Conservation (phyloP, 2,888 invertebrate genomes). For the Nezara viridula region DNA sequence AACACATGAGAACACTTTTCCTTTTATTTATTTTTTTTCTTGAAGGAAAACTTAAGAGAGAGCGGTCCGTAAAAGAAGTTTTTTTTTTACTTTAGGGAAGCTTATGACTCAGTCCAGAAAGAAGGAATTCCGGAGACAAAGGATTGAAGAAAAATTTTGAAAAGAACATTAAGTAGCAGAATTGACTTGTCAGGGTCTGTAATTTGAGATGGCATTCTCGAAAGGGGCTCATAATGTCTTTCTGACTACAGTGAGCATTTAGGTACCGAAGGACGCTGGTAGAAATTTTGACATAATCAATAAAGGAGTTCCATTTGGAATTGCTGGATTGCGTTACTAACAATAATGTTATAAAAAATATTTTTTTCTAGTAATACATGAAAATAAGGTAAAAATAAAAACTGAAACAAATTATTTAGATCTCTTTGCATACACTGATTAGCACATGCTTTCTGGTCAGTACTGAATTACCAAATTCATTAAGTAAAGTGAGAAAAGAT, state of each 20-base stretch:
- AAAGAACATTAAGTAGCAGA: not conserved
- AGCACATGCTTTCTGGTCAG: too few species aligned
- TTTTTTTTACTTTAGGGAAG: not conserved
- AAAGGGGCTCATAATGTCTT: not conserved
- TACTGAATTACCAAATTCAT: too few species aligned
- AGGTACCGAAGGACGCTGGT: not conserved
- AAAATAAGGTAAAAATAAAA: too few species aligned
- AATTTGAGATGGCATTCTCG: not conserved
- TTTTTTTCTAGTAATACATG: too few species aligned
- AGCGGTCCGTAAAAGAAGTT: not conserved
- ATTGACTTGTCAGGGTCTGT: not conserved
- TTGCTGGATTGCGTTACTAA: too few species aligned
- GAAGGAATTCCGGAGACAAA: not conserved
- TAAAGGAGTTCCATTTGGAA: too few species aligned
- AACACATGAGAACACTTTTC: not conserved
- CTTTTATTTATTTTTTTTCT: not conserved
- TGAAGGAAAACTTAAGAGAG: conserved; percentile 22
- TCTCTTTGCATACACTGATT: too few species aligned
- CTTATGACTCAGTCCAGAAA: not conserved
- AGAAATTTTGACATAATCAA: not conserved
- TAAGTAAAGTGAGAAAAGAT: too few species aligned
- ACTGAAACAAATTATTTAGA: too few species aligned
- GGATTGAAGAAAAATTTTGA: not conserved
- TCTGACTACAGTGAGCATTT: not conserved
- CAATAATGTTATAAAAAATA: too few species aligned